These are phyloP conservation scores for Therioaphis trifolii DNA, from an alignment of 2,888 invertebrate species.

Conservation along the genomic window DNA sequence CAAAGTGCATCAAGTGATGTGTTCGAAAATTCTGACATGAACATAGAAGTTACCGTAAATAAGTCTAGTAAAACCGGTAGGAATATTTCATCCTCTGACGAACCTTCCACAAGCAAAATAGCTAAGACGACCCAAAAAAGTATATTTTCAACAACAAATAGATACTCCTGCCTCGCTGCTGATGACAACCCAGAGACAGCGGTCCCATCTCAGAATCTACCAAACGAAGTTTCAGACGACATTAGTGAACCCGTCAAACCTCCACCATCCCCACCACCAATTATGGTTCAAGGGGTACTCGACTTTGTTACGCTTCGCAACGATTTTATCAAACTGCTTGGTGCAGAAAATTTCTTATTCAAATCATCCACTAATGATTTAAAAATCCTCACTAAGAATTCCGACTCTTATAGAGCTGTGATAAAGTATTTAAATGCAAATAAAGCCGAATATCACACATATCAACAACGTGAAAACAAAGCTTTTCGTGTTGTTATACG, in stretches of 20 bases:
- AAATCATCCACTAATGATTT: too few species aligned
- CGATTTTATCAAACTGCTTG: too few species aligned
- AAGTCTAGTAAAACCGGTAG: neutral
- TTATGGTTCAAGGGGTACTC: neutral
- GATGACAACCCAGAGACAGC: slow-evolving; percentile 4
- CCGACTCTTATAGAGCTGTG: too few species aligned
- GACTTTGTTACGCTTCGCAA: too few species aligned
- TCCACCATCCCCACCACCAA: slow-evolving; percentile 22
- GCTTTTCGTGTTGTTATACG: slow-evolving; percentile 24
- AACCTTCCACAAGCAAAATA: neutral
- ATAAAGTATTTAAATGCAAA: too few species aligned
- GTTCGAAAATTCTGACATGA: too few species aligned
- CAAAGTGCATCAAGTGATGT: too few species aligned
- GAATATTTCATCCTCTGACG: neutral
- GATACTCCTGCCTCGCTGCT: slow-evolving; percentile 4
- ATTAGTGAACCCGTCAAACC: slow-evolving; percentile 22
- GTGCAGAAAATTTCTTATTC: too few species aligned
- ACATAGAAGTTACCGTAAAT: neutral
- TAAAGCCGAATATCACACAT: too few species aligned
- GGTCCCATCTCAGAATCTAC: neutral
- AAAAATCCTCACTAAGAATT: too few species aligned
- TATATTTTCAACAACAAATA: slow-evolving; percentile 23
- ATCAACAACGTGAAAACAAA: too few species aligned
- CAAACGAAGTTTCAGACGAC: slow-evolving; percentile 13
- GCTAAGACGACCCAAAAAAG: too few species aligned